phyloP scores from a whole-genome alignment of 2,113 vertebrate species.

The Nesoenas mayeri region DNA sequence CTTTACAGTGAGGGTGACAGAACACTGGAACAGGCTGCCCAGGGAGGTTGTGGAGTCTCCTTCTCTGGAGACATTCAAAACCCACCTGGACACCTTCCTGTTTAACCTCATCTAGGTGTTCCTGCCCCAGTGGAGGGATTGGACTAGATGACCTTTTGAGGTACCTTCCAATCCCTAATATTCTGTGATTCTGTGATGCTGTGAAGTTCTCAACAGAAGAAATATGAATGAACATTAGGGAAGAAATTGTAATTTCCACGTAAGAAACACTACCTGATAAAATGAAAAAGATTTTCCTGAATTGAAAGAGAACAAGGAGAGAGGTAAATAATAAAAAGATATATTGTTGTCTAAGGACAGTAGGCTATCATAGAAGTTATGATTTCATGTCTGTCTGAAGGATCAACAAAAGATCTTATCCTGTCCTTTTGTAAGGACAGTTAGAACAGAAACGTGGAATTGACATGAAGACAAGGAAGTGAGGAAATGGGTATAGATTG shows the following conservation, averaged over 20 bases:
- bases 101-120: too few species aligned
- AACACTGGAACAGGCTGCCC: too few species aligned
- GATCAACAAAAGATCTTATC: background rate
- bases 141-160: too few species aligned
- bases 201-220: background rate
- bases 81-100: too few species aligned
- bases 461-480: background rate
- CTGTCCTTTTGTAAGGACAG: background rate
- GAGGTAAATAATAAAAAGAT: background rate
- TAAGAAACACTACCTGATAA: background rate
- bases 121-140: too few species aligned
- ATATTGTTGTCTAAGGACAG: background rate
- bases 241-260: background rate
- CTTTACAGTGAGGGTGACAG: too few species aligned
- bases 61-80: too few species aligned
- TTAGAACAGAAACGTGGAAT: background rate
- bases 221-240: background rate
- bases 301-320: background rate
- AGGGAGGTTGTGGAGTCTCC: too few species aligned
- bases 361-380: fast-evolving
- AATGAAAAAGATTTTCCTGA: background rate
- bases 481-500: background rate
- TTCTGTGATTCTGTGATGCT: too few species aligned
- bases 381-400: background rate
- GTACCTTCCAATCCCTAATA: too few species aligned